Evolutionary conservation across 2,888 invertebrate species (phyloP), one percentile per base, ranked within the genome.

Genomic region (Yponomeuta cagnagella): DNA sequence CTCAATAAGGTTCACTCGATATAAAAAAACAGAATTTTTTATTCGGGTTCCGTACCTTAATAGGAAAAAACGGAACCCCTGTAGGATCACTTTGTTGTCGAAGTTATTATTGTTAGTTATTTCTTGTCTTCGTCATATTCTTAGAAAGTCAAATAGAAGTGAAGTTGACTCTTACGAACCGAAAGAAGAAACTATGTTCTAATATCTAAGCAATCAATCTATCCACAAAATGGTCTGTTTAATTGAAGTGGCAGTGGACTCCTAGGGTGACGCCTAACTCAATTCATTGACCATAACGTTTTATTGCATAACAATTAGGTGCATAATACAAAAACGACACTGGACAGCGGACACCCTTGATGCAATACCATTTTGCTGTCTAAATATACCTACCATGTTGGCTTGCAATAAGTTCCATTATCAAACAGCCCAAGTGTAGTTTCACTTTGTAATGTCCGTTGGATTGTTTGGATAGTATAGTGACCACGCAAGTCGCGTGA

Each of bases 241-340:
- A 68, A 68, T 68, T 68, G 68, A 68, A 68, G 48, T 52, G 5
- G 68, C 52, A 68, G 23, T 58, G 65, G 31, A 23, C 48, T 68
- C 43, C 43, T 31, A 52, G 68, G 68, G 68, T 30, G 68, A 68
- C 52, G 31, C 0, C 73, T 73, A 73, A 75, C 76, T 74, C 71
- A 75, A 77, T 37, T 76, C 66, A 77, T 75, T 82, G 83, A 85
- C 84, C 88, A 89, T 88, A 80, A 81, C 84, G 88, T 78, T 88
- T 89, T 88, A 89, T 88, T 83, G 86, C 85, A 73, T 76, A 78
- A 82, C 88, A 84, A 89, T 89, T 87, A 88, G 78, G 72, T 75
- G 63, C 70, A 64, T 71, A 69, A 67, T 71, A 37, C 66, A 66
- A 63, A 66, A 67, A 69, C 71, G 71, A 68, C 63, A 74, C 10